A percentile compares a stretch with the other conserved stretches of the same genome.
phyloP scores from a whole-genome alignment of 2,113 vertebrate species.

The Australoheros scitulus region DNA sequence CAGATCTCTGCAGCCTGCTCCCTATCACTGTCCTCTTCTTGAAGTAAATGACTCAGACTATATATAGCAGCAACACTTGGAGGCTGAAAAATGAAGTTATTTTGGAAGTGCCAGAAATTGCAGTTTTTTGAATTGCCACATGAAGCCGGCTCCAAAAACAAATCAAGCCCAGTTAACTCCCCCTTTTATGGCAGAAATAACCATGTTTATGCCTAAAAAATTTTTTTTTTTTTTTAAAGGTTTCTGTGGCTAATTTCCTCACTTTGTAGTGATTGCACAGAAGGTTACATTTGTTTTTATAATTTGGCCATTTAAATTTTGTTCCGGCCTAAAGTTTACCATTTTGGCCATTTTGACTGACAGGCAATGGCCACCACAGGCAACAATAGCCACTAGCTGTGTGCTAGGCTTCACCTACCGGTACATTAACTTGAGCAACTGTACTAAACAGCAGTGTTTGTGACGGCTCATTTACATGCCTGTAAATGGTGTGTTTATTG shows the following conservation, averaged over 20 bases:
- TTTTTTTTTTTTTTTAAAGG: too few relatives aligned
- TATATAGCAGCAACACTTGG: not conserved
- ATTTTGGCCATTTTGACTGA: not conserved
- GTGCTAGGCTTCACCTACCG: too few relatives aligned
- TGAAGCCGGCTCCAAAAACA: not conserved
- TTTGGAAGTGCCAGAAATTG: not conserved
- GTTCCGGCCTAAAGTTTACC: not conserved
- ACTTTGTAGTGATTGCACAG: too few relatives aligned
- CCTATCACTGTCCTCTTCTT: not conserved
- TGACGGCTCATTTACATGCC: not conserved
- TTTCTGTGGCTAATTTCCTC: too few relatives aligned
- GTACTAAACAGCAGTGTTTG: not conserved
- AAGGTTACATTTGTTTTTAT: too few relatives aligned
- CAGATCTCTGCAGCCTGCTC: not conserved
- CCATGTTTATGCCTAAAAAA: not conserved
- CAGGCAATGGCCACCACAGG: not conserved
- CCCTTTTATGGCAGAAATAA: not conserved
- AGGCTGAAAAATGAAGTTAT: not conserved
- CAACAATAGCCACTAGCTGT: not conserved
- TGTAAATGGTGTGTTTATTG: not conserved
- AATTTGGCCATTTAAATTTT: not conserved
- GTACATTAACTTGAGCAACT: not conserved
- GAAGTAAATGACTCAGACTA: not conserved
- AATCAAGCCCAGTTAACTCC: not conserved
- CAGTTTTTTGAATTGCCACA: not conserved